Base-by-base conservation (phyloP, 1,140 invertebrate species). In the Arion vulgaris region DNA sequence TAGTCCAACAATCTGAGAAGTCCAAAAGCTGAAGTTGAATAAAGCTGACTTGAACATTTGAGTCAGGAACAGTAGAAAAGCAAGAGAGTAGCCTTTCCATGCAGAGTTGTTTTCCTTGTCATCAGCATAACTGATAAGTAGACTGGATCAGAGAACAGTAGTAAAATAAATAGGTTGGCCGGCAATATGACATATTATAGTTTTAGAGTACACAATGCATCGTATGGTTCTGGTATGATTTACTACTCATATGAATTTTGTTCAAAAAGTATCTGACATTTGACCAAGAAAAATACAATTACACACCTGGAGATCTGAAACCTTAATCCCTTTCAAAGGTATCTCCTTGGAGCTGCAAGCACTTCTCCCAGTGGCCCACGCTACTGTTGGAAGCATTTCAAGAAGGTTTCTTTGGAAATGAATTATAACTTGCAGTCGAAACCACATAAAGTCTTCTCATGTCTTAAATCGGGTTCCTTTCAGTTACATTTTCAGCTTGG, bases 61-160 rank as follows among this genome's bases (percentile, higher is more conserved):
- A 34, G 95, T 95, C 7, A 95, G 82, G 82, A 99, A 95, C 82
- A 99, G 91, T 1, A 92, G 86, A 1, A 94, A 90, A 0, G 96
- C 95, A 92, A 96, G 97, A 5, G 97, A 89, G 85, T 95, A 96
- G 49, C 97, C 97, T 91, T 96, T 96, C 97, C 97, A 98, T 36
- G 32, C 80, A 28, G 73, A 72, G 26, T 68, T 66, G 32, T 38
- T 38, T 0, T 83, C 57, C 0, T 49, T 32, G 36, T 81, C 74
- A 23, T 51, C n/a, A 17, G 76, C 78, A 69, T 83, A 85, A 19
- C 36, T 66, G 51, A 85, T 85, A 0, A 85, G 62, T 0, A 80
- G n/a, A 17, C 84, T 85, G 41, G n/a, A 53, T 5, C 49, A 57
- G 36, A 34, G 36, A 32, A 62, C 26, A 68, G 5, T 57, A 62